phyloP scores from a whole-genome alignment of 2,888 invertebrate species.

The Agrenia bidenticulata region DNA sequence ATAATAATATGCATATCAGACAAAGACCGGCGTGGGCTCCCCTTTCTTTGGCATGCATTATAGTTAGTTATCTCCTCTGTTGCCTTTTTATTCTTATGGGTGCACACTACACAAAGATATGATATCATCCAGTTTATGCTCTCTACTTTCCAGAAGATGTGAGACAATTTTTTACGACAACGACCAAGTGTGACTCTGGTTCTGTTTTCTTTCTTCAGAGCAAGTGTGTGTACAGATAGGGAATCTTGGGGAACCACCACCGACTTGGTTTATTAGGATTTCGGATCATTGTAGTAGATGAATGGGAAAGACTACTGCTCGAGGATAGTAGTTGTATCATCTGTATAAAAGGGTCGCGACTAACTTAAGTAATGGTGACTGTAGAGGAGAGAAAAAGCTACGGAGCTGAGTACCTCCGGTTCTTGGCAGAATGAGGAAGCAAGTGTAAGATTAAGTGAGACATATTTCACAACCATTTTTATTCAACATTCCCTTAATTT shows the following conservation, averaged over 20 bases:
- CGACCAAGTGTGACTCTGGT: conserved; percentile 14
- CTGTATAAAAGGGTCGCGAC: no score
- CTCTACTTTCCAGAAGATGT: no score
- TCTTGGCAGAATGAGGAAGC: conserved; percentile 11
- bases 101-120: no score
- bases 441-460: conserved; percentile 18
- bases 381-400: not conserved
- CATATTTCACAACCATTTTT: conserved; percentile 18
- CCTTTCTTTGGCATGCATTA: not conserved
- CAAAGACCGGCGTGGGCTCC: not conserved
- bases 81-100: no score
- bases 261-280: no score
- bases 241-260: no score
- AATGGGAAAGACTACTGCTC: no score
- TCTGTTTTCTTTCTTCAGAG: not conserved
- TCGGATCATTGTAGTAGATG: no score
- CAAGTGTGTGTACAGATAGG: not conserved
- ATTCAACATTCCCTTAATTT: conserved; percentile 14
- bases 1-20: not conserved
- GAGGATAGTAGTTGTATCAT: no score
- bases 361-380: conserved; percentile 5
- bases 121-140: no score
- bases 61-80: conserved; percentile 10
- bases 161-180: conserved; percentile 16
- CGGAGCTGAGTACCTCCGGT: conserved; percentile 12